Evolutionary conservation across 2,888 invertebrate genomes (phyloP).

Genomic region (Peribatodes rhomboidaria): DNA sequence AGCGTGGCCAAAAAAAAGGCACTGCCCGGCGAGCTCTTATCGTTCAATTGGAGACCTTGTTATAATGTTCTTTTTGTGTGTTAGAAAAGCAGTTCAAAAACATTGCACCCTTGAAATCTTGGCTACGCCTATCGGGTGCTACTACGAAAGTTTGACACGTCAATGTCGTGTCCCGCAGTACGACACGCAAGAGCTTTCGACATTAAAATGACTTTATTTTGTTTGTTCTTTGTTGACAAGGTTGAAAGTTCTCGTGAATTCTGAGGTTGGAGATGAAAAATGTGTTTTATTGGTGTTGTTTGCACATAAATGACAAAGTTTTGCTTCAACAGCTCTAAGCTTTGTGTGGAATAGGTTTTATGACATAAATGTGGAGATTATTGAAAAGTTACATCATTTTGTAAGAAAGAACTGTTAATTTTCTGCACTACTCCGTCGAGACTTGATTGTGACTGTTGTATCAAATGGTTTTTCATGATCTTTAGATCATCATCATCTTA

Average conservation of each 20-base stretch:
- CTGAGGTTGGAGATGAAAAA: constrained; percentile 33
- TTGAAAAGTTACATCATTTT: constrained; percentile 18
- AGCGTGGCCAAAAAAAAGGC: too few species aligned
- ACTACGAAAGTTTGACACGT: constrained; percentile 33
- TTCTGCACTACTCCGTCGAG: background rate
- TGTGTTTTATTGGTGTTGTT: constrained; percentile 31
- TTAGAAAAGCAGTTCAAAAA: background rate
- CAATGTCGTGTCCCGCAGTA: constrained; percentile 29
- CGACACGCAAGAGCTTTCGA: constrained; percentile 34
- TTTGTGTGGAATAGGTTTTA: constrained; percentile 25
- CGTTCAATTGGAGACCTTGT: background rate
- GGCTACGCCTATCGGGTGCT: constrained; percentile 6
- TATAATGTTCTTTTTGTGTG: background rate
- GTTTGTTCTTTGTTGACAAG: constrained; percentile 37
- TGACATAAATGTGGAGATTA: constrained; percentile 10
- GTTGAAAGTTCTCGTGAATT: constrained; percentile 33
- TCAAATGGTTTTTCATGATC: too few species aligned
- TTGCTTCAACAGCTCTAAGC: constrained; percentile 24
- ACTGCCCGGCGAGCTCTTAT: background rate
- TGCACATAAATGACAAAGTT: constrained; percentile 28
- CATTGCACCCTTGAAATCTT: constrained; percentile 10
- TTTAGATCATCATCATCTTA: too few species aligned
- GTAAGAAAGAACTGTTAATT: background rate
- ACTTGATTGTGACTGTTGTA: background rate
- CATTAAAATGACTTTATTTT: constrained; percentile 38